Evolutionary conservation across 2,797 vertebrate genomes (phyloP).

Genomic region (Spinus pinus): DNA sequence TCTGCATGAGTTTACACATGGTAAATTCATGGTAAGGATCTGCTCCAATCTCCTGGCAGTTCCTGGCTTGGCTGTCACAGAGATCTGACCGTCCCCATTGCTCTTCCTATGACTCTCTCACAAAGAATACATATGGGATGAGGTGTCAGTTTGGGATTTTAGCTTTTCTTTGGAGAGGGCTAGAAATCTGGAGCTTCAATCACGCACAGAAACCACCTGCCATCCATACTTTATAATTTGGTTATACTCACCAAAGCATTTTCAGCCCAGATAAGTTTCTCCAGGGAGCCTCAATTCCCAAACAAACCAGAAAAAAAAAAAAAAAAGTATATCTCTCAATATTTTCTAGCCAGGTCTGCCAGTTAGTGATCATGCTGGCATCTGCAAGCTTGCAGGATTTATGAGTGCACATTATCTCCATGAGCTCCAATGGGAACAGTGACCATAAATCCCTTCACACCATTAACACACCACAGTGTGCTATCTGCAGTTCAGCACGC

Average conservation of each 20-base stretch:
- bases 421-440: not conserved
- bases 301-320: not conserved
- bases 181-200: not conserved
- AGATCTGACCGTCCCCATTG: not conserved
- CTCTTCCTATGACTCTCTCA: not conserved
- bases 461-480: not conserved
- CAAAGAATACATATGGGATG: not conserved
- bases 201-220: not conserved
- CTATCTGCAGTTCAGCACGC: not conserved
- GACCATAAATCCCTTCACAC: not conserved
- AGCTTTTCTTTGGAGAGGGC: not conserved
- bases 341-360: not conserved
- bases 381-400: constrained; percentile 6
- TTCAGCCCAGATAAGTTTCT: not conserved
- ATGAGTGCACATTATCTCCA: not conserved
- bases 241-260: constrained; percentile 6
- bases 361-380: not conserved
- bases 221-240: not conserved
- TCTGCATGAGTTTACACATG: not conserved
- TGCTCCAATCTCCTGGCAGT: not conserved
- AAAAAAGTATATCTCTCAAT: not conserved
- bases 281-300: not conserved
- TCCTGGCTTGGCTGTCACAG: not conserved
- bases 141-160: not conserved
- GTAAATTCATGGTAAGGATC: not conserved